Base-by-base conservation (phyloP, 2,797 vertebrate genomes). In the Danio kyathit region DNA sequence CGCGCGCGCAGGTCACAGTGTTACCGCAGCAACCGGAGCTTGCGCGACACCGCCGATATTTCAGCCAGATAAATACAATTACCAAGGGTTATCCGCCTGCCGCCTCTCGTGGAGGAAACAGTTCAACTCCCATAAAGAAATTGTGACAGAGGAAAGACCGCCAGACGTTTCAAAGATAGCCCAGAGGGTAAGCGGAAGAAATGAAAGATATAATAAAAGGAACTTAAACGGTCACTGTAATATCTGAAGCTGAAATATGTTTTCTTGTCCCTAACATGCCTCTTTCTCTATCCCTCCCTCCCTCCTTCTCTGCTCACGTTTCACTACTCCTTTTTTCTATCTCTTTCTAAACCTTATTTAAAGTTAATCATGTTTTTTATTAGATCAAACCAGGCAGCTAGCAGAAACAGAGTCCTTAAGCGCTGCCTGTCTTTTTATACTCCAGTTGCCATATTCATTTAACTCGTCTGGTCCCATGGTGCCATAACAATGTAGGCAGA, bases 11-110 rank as follows among this genome's bases (percentile, higher is more conserved):
- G 77, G 54, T 41, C 56, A 11, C 82, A 7, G 40, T 67, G 76
- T 86, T 83, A 77, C 82, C 77, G 66, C 63, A 79, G 78, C 83
- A 82, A 59, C 81, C 3, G 67, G 13, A 70, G 65, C 38, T 67
- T 70, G 70, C 66, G 44, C 67, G n/a, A 82, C 57, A 82, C 48
- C 40, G 78, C 21, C 14, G 72, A 70, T 59, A 77, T 86, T 85
- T 70, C 84, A 74, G 78, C 66, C 78, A 52, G 51, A 83, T 72
- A 75, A 76, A 57, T 81, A 87, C 69, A 29, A 67, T 83, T 86
- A 41, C 54, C 43, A 61, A 70, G 75, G 66, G 54, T 82, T 80
- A 81, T 48, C 75, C 65, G 67, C 17, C 77, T n/a, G 57, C 57
- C 38, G 46, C 56, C 49, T 69, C 77, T 82, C 64, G 63, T 66